Evolutionary conservation across 2,888 invertebrate genomes (phyloP).

Genomic region (Euphydryas editha): DNA sequence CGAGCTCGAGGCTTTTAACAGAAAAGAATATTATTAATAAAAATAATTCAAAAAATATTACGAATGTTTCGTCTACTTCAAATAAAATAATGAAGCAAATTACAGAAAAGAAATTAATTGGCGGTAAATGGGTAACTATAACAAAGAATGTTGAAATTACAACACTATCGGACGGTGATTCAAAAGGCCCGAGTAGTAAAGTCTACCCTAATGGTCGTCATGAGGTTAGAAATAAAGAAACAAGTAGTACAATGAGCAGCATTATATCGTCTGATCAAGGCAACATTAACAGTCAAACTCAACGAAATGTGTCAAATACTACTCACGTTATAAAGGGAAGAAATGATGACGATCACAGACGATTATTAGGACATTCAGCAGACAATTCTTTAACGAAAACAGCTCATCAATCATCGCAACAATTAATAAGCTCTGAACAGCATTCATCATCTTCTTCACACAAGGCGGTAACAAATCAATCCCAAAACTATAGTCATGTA

Average conservation of each 20-base stretch:
- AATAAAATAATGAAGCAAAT: conserved; percentile 82
- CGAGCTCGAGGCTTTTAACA: conserved; percentile 53
- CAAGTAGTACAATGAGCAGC: conserved; percentile 28
- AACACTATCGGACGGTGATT: conserved; percentile 62
- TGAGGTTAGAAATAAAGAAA: conserved; percentile 26
- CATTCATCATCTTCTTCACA: conserved; percentile 51
- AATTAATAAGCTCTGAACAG: conserved; percentile 54
- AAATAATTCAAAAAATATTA: conserved; percentile 60
- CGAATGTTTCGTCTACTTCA: conserved; percentile 68
- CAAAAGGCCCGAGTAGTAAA: conserved; percentile 40
- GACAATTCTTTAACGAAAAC: conserved; percentile 35
- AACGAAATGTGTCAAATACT: conserved; percentile 40
- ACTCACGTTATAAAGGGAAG: conserved; percentile 43
- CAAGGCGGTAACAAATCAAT: conserved; percentile 43
- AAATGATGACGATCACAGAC: conserved; percentile 38
- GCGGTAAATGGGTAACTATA: conserved; percentile 79
- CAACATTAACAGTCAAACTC: conserved; percentile 25
- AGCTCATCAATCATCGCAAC: conserved; percentile 53
- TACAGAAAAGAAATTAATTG: conserved; percentile 82
- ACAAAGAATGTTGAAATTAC: conserved; percentile 87
- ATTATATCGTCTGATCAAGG: conserved; percentile 27
- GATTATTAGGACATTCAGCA: conserved; percentile 36
- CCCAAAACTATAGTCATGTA: conserved; percentile 46
- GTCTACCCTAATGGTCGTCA: conserved; percentile 34
- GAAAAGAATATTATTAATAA: conserved; percentile 60